Evolutionary conservation across 2,797 vertebrate species (phyloP).

Genomic region (Urophycis tenuis): DNA sequence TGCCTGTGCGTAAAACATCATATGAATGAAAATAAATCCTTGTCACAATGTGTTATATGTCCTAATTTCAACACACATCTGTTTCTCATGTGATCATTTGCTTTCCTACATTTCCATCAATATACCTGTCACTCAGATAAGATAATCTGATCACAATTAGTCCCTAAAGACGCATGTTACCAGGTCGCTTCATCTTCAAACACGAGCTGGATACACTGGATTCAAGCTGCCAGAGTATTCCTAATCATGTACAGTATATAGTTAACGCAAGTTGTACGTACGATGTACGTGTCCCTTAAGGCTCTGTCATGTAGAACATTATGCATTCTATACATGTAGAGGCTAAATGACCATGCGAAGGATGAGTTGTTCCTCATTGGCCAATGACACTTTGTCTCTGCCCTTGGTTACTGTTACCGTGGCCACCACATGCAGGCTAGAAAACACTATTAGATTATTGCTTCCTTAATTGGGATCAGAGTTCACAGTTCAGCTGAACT

Average conservation of each 20-base stretch:
- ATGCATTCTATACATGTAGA: background rate
- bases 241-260: background rate
- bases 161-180: background rate
- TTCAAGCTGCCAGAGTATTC: background rate
- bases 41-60: background rate
- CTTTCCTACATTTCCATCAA: background rate
- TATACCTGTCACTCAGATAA: background rate
- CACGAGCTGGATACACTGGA: background rate
- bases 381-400: background rate
- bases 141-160: background rate
- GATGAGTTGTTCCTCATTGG: background rate
- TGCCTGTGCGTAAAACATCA: background rate
- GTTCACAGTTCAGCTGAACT: slow-evolving; percentile 2
- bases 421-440: background rate
- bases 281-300: background rate
- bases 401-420: background rate
- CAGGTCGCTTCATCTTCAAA: background rate
- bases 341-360: background rate
- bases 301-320: background rate
- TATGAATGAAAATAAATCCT: background rate
- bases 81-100: background rate
- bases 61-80: background rate
- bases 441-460: background rate
- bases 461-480: background rate
- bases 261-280: background rate